phyloP scores from a whole-genome alignment of 2,888 invertebrate species.

The Leptopilina syphax region DNA sequence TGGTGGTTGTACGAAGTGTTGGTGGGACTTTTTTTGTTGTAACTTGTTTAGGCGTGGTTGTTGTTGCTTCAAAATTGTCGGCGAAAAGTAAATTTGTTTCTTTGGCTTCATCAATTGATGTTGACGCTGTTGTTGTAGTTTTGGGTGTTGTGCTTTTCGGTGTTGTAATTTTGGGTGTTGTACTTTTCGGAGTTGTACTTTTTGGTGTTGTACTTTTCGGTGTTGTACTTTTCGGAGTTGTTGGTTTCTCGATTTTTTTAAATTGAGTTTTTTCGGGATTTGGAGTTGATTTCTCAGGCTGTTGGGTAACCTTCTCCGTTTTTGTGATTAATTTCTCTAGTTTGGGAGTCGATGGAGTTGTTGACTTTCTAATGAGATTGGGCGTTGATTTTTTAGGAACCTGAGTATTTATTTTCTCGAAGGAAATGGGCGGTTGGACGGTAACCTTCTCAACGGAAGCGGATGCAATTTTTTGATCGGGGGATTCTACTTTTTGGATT shows the following conservation, averaged over 20 bases:
- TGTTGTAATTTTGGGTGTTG: neutral
- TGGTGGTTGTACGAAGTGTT: conserved; percentile 54
- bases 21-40: conserved; percentile 54
- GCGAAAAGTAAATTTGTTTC: conserved; percentile 37
- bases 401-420: conserved; percentile 47
- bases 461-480: conserved; percentile 31
- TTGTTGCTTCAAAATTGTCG: neutral
- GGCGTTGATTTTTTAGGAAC: conserved; percentile 41
- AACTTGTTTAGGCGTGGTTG: conserved; percentile 49
- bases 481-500: conserved; percentile 39
- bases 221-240: neutral
- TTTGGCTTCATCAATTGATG: neutral
- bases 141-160: too few relatives aligned
- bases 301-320: neutral
- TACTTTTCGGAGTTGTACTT: conserved; percentile 1
- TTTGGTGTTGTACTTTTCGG: too few relatives aligned
- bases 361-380: conserved; percentile 42
- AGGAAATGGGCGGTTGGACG: conserved; percentile 39
- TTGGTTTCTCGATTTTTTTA: conserved; percentile 25
- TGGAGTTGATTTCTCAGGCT: conserved; percentile 34
- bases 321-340: neutral
- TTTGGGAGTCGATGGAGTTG: conserved; percentile 29
- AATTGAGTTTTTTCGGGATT: conserved; percentile 27
- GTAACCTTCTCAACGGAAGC: conserved; percentile 49
- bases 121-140: neutral